phyloP scores from a whole-genome alignment of 2,113 vertebrate genomes.

The Mustela nigripes region DNA sequence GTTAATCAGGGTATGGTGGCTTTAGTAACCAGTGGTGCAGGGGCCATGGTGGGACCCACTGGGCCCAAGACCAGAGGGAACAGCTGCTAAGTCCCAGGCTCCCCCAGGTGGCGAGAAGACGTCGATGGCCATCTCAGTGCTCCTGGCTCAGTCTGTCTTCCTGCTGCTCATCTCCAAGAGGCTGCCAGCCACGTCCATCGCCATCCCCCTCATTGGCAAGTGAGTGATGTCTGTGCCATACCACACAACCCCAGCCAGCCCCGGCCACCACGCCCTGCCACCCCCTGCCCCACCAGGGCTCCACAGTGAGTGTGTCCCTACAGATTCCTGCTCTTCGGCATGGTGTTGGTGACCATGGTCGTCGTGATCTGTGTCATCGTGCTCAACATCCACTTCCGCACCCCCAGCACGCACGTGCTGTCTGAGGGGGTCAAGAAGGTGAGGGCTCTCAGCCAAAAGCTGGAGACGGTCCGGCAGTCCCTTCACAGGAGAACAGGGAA shows the following conservation, averaged over 20 bases:
- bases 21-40: no score
- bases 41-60: neutral
- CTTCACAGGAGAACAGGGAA: fast-evolving
- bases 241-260: fast-evolving
- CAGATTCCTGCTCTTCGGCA: constrained; percentile 98
- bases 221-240: constrained; percentile 83
- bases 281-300: fast-evolving
- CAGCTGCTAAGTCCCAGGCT: neutral
- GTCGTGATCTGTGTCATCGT: constrained; percentile 94
- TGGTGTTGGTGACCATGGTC: constrained; percentile 95
- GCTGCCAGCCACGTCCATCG: constrained; percentile 94
- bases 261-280: fast-evolving
- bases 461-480: neutral
- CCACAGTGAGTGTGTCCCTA: neutral
- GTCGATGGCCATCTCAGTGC: constrained; percentile 95
- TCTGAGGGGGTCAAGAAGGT: constrained; percentile 94
- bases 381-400: constrained; percentile 97
- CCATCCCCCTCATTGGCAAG: constrained; percentile 96
- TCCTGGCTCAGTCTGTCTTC: constrained; percentile 97
- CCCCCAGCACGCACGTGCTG: constrained; percentile 96
- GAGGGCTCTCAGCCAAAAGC: neutral
- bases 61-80: neutral
- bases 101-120: constrained; percentile 97
- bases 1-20: neutral
- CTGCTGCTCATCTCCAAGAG: constrained; percentile 96